phyloP scores from a whole-genome alignment of 2,113 vertebrate genomes.

The Brienomyrus longianalis region DNA sequence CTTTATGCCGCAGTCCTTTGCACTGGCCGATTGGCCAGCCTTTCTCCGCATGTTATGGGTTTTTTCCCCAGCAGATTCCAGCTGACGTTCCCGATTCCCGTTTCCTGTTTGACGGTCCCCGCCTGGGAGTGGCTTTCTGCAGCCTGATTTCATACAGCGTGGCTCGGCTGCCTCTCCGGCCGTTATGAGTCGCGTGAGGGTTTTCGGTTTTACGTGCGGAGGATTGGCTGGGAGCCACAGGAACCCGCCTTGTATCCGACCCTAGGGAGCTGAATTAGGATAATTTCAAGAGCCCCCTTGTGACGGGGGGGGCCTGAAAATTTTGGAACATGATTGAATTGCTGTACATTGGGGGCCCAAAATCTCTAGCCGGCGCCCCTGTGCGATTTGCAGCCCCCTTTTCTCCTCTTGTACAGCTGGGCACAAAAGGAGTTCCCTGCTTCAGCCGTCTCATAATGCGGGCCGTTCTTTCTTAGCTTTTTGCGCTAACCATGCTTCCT shows the following conservation, averaged over 20 bases:
- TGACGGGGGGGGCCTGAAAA: neutral
- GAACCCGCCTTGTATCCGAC: neutral
- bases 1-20: neutral
- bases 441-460: neutral
- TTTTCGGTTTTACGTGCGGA: neutral
- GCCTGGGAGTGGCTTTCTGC: neutral
- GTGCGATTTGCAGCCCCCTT: too few relatives aligned
- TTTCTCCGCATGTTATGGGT: neutral
- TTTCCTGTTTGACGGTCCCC: constrained; percentile 38
- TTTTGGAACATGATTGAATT: neutral
- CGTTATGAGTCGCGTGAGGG: neutral
- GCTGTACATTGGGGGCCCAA: neutral
- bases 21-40: neutral
- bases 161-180: neutral
- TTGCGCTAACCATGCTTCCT: neutral
- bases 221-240: neutral
- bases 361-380: too few relatives aligned
- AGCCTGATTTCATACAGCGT: neutral
- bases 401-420: neutral
- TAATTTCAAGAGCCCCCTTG: neutral
- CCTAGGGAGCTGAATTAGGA: neutral
- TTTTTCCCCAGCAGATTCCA: constrained; percentile 7
- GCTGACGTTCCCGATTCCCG: constrained; percentile 31
- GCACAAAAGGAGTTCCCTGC: neutral
- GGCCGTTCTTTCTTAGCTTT: neutral